Base-by-base conservation (phyloP, 1,140 invertebrate genomes). In the Caenorhabditis brenneri region DNA sequence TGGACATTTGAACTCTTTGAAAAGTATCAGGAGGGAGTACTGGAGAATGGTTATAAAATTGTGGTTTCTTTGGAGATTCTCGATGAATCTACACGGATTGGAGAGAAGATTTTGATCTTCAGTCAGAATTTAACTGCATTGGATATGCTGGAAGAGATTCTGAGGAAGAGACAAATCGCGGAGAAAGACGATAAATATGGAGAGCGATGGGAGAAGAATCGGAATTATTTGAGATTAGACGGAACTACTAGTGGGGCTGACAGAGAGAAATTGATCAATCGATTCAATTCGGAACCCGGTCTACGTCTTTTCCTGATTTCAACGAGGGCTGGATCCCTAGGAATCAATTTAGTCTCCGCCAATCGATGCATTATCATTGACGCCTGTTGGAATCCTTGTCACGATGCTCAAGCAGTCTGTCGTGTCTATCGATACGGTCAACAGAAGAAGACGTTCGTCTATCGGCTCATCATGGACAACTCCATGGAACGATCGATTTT, bases 321-420 rank as follows among this genome's bases (percentile, higher is more conserved):
- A 1, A 99, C 97, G 0, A 93, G 96, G 89, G 97, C 97, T 79
- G 97, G 97, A 19, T 98, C 96, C 29, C 92, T 99, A 19, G 97
- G 97, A 6, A 98, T 99, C 69, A 99, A 99, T 93, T 93, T 99
- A 27, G 95, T 93, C 31, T 97, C 97, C 29, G 97, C 97, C 0
- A 99, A 98, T 92, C 92, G 97, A 69, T 97, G 98, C 0, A 95
- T 99, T 29, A 96, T 99, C 39, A 95, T 99, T 88, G 97, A 99
- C 92, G 97, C 97, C 48, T 97, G 96, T 4, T 99, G 97, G 97
- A 99, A 99, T 92, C 97, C 97, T n/a, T 98, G 97, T 90, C 97
- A 99, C 91, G 97, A 99, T 91, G 97, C 96, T 1, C 97, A 99
- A 92, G 90, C 91, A 65, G 96, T 99, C 1, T 99, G 97, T 91